Conservation (phyloP, 2,888 invertebrate genomes). For the Synanthedon vespiformis region DNA sequence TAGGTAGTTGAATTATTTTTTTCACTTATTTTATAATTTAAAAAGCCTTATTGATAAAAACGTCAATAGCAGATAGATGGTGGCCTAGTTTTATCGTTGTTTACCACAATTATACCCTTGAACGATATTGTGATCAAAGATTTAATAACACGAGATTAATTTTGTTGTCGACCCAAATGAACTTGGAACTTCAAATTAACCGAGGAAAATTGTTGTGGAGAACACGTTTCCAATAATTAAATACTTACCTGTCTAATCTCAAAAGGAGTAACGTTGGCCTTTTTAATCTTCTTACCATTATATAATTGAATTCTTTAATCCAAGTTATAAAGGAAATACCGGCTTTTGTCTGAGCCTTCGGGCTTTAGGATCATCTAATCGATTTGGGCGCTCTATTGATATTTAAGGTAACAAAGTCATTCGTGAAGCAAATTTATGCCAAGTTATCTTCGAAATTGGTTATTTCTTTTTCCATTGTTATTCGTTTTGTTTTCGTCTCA, state of each 20-base stretch:
- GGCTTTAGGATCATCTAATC: conserved; percentile 51
- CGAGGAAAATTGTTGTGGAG: conserved; percentile 16
- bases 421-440: too few species aligned
- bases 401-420: background rate
- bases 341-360: conserved; percentile 49
- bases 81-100: conserved; percentile 6
- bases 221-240: conserved; percentile 47
- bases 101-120: conserved; percentile 2
- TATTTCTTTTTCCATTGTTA: too few species aligned
- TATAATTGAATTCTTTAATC: conserved; percentile 66
- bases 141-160: conserved; percentile 23
- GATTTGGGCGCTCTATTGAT: conserved; percentile 38
- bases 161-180: conserved; percentile 20
- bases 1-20: too few species aligned
- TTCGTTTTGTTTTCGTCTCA: too few species aligned
- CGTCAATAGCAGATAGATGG: background rate
- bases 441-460: too few species aligned
- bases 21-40: too few species aligned
- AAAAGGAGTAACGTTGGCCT: conserved; percentile 54
- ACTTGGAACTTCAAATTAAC: conserved; percentile 22
- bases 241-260: conserved; percentile 44
- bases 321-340: conserved; percentile 55
- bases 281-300: conserved; percentile 61
- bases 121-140: conserved; percentile 14
- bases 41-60: background rate